Base-by-base conservation (phyloP, 2,113 vertebrate species). In the Perca schrenkii region DNA sequence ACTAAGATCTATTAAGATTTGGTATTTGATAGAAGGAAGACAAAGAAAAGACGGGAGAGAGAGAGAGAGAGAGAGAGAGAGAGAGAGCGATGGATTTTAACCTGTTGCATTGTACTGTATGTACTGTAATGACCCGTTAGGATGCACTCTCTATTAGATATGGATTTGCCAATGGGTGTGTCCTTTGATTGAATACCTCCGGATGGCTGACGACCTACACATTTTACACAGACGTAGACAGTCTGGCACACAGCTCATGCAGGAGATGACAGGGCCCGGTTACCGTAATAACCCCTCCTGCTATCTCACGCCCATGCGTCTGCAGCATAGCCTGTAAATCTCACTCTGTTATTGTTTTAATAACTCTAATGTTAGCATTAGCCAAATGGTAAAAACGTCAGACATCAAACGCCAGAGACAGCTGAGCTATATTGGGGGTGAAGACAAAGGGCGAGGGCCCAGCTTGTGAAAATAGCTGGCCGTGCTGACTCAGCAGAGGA, bases 391-490 rank as follows among this genome's bases (percentile, higher is more conserved):
- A 86, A 87, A 87, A 88, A 74, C 6, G 53, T 88, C 88, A 88
- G 74, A 89, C 89, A 86, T 89, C 87, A 88, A 89, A 85, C 74
- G 58, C 40, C 34, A 21, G 75, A 83, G 87, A 82, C 72, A 79
- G 84, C 19, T 78, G 86, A 78, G 85, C 86, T 76, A 79, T 61
- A 90, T 68, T 40, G 82, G 85, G 85, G 86, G 70, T 74, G 67
- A 86, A 90, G 84, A 88, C 80, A 85, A 81, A 89, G 77, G 74
- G 76, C 40, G 78, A 82, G 78, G 76, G 82, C 67, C 68, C 63
- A 70, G 90, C 89, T 76, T 91, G 88, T 93, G 91, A 93, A 96
- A 95, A 94, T 81, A 94, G 85, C 71, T 61, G 74, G 56, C 53
- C 7, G 1, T 58, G 85, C 92, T 94, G 92, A 94, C 74, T 95